A percentile compares a stretch with the other conserved stretches of the same genome.
Evolutionary conservation across 2,888 invertebrate genomes (phyloP).

Genomic region (Lomographa bimaculata): DNA sequence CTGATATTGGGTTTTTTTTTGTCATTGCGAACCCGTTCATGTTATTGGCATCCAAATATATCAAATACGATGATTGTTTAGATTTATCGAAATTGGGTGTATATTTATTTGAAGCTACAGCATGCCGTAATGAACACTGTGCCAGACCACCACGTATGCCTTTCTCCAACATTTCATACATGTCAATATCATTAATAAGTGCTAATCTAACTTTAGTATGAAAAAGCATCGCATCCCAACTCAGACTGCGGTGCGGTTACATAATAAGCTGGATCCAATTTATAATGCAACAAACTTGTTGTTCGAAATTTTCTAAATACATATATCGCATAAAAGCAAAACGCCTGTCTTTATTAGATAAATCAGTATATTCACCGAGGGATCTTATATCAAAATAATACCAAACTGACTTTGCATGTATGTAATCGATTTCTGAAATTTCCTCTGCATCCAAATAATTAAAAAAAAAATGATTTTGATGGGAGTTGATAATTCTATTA

Average conservation of each 20-base stretch:
- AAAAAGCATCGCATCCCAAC: conserved; percentile 17
- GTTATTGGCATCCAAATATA: conserved; percentile 14
- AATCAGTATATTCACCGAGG: conserved; percentile 16
- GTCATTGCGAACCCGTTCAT: conserved; percentile 14
- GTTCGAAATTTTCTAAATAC: conserved; percentile 12
- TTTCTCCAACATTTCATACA: conserved; percentile 8
- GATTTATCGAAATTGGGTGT: not conserved
- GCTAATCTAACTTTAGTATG: conserved; percentile 2
- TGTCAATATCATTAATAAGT: conserved; percentile 8
- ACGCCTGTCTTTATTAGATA: conserved; percentile 13
- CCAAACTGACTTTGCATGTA: conserved; percentile 5
- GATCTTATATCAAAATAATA: not conserved
- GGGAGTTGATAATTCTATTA: not conserved
- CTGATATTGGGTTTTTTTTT: conserved; percentile 7
- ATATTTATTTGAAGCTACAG: conserved; percentile 7
- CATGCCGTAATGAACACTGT: conserved; percentile 9
- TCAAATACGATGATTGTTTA: conserved; percentile 3
- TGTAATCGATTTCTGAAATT: conserved; percentile 5
- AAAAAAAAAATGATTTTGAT: conserved; percentile 4
- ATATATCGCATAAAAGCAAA: conserved; percentile 6
- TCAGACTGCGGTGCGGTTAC: conserved; percentile 4
- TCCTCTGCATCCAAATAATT: conserved; percentile 5
- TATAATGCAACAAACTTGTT: conserved; percentile 1
- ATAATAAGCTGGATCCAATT: conserved; percentile 10
- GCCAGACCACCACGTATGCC: conserved; percentile 14